Evolutionary conservation across 2,797 vertebrate species (phyloP), one percentile per base, ranked within the genome.

Genomic region (Apogon hyalosoma): DNA sequence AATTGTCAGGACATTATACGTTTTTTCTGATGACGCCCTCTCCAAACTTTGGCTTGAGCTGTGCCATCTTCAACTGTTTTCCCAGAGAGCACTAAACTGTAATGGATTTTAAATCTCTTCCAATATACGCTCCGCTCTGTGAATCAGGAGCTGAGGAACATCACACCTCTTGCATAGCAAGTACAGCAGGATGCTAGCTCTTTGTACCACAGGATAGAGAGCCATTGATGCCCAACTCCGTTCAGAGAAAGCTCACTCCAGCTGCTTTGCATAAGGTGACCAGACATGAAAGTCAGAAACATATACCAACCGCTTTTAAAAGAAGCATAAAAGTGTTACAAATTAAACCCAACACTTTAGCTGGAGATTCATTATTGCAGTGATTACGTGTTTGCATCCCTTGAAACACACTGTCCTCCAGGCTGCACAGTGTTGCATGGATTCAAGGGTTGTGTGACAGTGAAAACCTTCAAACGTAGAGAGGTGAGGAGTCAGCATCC

Each of bases 121-220:
- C 76, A 78, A 75, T 82, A 87, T 88, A 79, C 18, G 74, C 77
- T 86, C 50, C 58, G 73, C 83, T 88, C 81, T 64, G 77, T 81
- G 87, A 83, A 79, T 83, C 82, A 69, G 82, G 77, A 72, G 69
- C 75, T 75, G 75, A 76, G 75, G 81, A 83, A 79, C 88, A 81
- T 86, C 84, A 87, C 90, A 88, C 82, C 84, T 87, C 88, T 89
- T 90, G 91, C 89, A 93, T 92, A 92, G 84, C 82, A 93, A 93
- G 88, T 91, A 65, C 69, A 84, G 73, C 75, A 76, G 85, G 80
- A 90, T 83, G 87, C 80, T 83, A 73, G 76, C 66, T 85, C 85
- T 89, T 91, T 91, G 90, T 91, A 71, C 68, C 68, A 79, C 71
- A 45, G 76, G 81, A 91, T 84, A 93, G 90, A 89, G 85, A 86